Conservation (phyloP, 2,113 vertebrate species). For the Aplodontia rufa region DNA sequence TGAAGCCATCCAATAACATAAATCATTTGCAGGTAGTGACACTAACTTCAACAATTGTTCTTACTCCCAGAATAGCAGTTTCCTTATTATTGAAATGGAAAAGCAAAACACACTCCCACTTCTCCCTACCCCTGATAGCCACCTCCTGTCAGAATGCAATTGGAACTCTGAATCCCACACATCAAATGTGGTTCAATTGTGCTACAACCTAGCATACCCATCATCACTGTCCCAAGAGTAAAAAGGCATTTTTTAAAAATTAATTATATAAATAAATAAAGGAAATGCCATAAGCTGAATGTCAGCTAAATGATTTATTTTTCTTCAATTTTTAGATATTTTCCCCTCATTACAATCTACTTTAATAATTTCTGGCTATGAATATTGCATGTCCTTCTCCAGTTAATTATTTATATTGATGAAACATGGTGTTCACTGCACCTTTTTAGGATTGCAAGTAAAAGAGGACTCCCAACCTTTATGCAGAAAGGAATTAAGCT, state of each 20-base stretch:
- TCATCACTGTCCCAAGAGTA: neutral
- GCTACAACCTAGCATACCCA: neutral
- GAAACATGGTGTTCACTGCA: constrained; percentile 73
- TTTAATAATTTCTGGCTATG: constrained; percentile 82
- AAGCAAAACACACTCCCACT: neutral
- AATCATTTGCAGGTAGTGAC: constrained; percentile 27
- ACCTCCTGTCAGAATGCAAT: neutral
- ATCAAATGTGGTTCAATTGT: neutral
- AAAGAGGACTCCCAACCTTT: constrained; percentile 59
- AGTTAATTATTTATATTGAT: constrained; percentile 84
- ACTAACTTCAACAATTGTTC: neutral
- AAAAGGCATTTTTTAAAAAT: constrained; percentile 45
- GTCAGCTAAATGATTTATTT: constrained; percentile 79
- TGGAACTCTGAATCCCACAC: neutral
- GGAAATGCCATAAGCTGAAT: constrained; percentile 58
- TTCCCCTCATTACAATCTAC: constrained; percentile 68
- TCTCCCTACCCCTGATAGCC: neutral
- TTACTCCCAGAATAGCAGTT: neutral
- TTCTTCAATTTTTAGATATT: constrained; percentile 69
- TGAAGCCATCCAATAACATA: constrained; percentile 31
- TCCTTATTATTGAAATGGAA: constrained; percentile 50
- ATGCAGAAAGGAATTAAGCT: constrained; percentile 48
- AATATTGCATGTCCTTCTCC: constrained; percentile 82
- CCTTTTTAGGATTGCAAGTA: constrained; percentile 76
- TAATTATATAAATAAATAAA: constrained; percentile 74